A percentile compares a stretch with the other conserved stretches of the same genome.
Conservation (phyloP, 1,140 invertebrate species). For the Adoxophyes honmai region DNA sequence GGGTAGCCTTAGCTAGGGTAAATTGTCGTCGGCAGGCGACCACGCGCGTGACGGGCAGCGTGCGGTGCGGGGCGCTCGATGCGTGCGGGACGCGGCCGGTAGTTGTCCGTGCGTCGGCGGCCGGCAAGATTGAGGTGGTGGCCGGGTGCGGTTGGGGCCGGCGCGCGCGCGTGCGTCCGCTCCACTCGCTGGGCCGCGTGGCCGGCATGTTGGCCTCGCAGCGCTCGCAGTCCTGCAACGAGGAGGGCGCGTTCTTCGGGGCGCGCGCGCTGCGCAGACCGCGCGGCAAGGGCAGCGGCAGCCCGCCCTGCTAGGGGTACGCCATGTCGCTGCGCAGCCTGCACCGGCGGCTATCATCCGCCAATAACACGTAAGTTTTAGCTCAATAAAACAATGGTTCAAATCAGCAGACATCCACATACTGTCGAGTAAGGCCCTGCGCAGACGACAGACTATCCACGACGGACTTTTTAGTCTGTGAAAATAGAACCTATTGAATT, state of each 20-base stretch:
- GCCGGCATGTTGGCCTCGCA: constrained; percentile 68
- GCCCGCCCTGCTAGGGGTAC: constrained; percentile 76
- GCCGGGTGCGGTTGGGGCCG: constrained; percentile 63
- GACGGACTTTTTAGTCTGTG: too few relatives aligned
- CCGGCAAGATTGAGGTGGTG: constrained; percentile 69
- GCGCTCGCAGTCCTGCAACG: constrained; percentile 74
- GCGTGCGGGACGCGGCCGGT: constrained; percentile 20
- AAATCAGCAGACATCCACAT: too few relatives aligned
- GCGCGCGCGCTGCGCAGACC: constrained; percentile 71
- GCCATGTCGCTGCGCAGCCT: constrained; percentile 78
- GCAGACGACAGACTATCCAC: too few relatives aligned
- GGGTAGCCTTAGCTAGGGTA: constrained; percentile 15
- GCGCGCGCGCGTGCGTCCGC: constrained; percentile 64
- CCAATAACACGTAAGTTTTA: constrained; percentile 65
- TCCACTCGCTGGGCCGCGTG: constrained; percentile 56
- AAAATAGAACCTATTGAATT: too few relatives aligned
- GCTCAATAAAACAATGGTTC: too few relatives aligned
- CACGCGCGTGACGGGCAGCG: constrained; percentile 3
- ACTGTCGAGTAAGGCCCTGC: too few relatives aligned
- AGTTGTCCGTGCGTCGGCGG: constrained; percentile 22
- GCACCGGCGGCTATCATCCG: constrained; percentile 73
- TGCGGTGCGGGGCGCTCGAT: constrained; percentile 7
- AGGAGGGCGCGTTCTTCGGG: constrained; percentile 76
- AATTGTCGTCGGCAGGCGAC: constrained; percentile 15
- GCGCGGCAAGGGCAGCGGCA: constrained; percentile 68